Base-by-base conservation (phyloP, 1,140 invertebrate species). In the Drosophila novamexicana region DNA sequence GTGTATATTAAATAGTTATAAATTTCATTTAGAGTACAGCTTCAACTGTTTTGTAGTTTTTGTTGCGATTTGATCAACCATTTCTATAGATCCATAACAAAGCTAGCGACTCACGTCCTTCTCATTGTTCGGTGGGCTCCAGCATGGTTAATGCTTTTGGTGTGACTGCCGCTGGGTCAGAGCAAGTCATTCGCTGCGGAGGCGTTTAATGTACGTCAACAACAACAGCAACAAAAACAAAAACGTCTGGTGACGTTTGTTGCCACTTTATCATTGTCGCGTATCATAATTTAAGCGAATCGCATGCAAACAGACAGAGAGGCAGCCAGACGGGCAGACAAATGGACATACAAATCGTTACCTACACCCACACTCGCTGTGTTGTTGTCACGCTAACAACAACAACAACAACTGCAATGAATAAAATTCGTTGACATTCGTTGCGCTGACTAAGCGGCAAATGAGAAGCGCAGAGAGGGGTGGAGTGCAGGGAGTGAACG, bases 221-320 rank as follows among this genome's bases (percentile, higher is more conserved):
- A 74, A 32, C 50, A 61, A 16, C 32, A 65, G 65, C 29, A 75
- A 34, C 42, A 56, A 56, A 32, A 52, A 49, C 57, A 49, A 63
- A n/a, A n/a, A n/a, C n/a, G 73, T 53, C 57, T 76, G 77, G 54
- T 71, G 83, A 81, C 82, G 75, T 76, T 85, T 85, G 78, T 88
- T 65, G 83, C 54, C 84, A 83, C 84, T 88, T 88, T 88, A 88
- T 88, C 83, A 88, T 79, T 67, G 58, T 68, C 77, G 69, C 73
- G 83, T 67, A 88, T 88, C 83, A 89, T 88, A 88, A 88, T 89
- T 88, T 89, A 88, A 75, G 63, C 77, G 86, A 86, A 75, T 81
- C 59, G 56, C 69, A 77, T 68, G 64, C 75, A 65, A 67, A 57
- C 44, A 37, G 54, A 59, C 69, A 67, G 39, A 6, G 9, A 12